Base-by-base conservation (phyloP, 2,113 vertebrate species). In the Polypterus senegalus region DNA sequence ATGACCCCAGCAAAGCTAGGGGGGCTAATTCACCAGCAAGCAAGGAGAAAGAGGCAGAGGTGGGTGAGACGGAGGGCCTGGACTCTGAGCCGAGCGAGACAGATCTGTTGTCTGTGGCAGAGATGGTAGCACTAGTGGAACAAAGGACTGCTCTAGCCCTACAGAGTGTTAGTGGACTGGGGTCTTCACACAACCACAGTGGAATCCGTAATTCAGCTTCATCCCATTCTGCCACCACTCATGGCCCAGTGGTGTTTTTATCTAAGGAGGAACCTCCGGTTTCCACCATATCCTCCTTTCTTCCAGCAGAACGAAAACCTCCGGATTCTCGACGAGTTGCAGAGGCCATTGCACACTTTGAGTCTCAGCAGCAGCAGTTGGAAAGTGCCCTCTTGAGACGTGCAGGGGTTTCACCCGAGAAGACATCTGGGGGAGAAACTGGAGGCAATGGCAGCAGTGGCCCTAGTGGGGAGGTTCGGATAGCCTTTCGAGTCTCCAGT, bases 101-200 rank as follows among this genome's bases (percentile, higher is more conserved):
- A 0, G 92, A 95, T 67, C 74, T 94, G 64, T 78, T 95, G 7
- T 95, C 94, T 0, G 94, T 97, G 63, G 94, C 94, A 0, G 92
- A 97, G 71, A 95, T 97, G 94, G 92, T 97, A 67, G 94, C 94
- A 0, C 66, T 92, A 72, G 94, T 96, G 6, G 94, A 97, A 70
- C 91, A 84, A 75, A 80, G 94, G 67, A 82, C 92, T 0, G 89
- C 90, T 1, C 65, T 92, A 81, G 90, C 89, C 0, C 67, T 92
- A 63, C 90, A 91, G 72, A 83, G 67, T 54, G 91, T 88, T 7
- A 82, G 79, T 57, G 76, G 68, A n/a, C 82, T 83, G 57, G 76
- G 47, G 2, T 53, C 61, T 52, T 4, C 6, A 3, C 61, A 4
- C 9, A 5, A 11, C 51, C 49, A 7, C 7, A 44, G 4, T 27